These are phyloP conservation scores for Pterophyllum scalare DNA, from an alignment of 2,113 vertebrate species.

Conservation along the genomic window DNA sequence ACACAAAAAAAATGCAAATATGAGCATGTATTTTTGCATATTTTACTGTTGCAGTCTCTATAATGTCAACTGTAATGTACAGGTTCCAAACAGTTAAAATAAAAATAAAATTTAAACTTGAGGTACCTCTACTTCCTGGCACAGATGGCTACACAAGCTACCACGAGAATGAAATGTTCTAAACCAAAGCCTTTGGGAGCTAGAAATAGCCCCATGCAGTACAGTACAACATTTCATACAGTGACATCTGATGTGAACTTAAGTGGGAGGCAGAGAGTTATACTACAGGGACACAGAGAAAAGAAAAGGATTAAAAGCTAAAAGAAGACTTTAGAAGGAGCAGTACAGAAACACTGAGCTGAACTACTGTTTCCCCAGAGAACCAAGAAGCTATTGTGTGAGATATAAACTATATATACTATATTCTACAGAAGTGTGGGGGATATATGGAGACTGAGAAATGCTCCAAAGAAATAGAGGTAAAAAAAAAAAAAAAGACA, in stretches of 20 bases:
- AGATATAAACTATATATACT: background rate
- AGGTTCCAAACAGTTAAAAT: background rate
- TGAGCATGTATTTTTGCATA: background rate
- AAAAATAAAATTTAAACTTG: background rate
- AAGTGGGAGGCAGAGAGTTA: background rate
- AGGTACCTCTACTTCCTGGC: background rate
- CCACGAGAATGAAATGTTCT: background rate
- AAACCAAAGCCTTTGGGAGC: background rate
- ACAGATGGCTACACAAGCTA: background rate
- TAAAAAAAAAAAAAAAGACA: background rate
- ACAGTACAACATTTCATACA: background rate
- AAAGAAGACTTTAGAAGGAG: background rate
- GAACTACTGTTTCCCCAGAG: background rate
- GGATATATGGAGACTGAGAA: background rate
- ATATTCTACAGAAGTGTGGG: background rate
- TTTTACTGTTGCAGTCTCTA: background rate
- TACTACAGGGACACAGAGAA: background rate
- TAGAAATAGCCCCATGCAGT: background rate
- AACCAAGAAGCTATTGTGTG: background rate
- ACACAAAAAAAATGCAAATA: background rate
- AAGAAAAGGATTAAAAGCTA: background rate
- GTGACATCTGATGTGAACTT: constrained; percentile 1
- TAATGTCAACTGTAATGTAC: background rate
- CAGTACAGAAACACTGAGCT: constrained; percentile 6
- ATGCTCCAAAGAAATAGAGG: background rate